Conservation (phyloP, 2,888 invertebrate genomes). For the Caenorhabditis drosophilae region DNA sequence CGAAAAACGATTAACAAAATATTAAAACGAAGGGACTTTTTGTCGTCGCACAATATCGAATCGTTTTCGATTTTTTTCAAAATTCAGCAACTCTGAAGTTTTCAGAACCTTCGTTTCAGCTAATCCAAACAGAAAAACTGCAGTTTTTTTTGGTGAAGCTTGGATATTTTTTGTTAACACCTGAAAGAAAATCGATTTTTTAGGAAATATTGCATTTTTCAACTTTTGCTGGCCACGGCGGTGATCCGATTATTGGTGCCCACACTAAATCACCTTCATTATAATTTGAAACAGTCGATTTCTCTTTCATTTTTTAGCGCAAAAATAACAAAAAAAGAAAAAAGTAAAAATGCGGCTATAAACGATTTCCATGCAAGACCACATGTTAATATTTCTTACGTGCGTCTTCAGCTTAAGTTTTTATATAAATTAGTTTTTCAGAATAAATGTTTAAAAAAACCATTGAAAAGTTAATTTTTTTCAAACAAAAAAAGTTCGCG, state of each 20-base stretch:
- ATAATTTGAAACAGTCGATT: not conserved
- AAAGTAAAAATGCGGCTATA: too few relatives aligned
- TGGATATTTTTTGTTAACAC: slow-evolving; percentile 6
- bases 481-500: too few relatives aligned
- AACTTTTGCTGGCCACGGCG: slow-evolving; percentile 92
- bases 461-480: too few relatives aligned
- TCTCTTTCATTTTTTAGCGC: not conserved
- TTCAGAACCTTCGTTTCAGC: slow-evolving; percentile 9
- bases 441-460: too few relatives aligned
- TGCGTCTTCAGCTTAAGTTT: too few relatives aligned
- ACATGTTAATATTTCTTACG: too few relatives aligned
- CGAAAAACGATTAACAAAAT: not conserved
- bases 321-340: too few relatives aligned
- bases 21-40: slow-evolving; percentile 3
- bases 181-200: slow-evolving; percentile 7
- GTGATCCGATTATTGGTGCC: slow-evolving; percentile 94
- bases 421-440: too few relatives aligned
- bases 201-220: not conserved
- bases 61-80: slow-evolving; percentile 16
- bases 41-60: slow-evolving; percentile 12
- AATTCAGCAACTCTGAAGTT: slow-evolving; percentile 15
- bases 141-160: slow-evolving; percentile 2
- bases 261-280: slow-evolving; percentile 76
- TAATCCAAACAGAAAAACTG: slow-evolving; percentile 15
- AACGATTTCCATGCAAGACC: too few relatives aligned